phyloP scores from a whole-genome alignment of 2,888 invertebrate genomes.

The Synanthedon tipuliformis region DNA sequence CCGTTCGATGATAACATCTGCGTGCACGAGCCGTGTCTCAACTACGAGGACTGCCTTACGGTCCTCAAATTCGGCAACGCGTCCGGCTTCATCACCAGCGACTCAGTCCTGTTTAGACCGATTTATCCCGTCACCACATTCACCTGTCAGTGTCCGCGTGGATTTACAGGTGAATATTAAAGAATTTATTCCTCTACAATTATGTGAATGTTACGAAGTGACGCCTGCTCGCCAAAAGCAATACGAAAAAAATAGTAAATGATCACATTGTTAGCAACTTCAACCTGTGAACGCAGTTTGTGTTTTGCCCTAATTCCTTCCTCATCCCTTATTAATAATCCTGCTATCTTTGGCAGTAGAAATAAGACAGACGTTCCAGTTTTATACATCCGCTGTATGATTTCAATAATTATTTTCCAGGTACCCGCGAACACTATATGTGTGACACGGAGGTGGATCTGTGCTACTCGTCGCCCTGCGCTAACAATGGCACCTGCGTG shows the following conservation, averaged over 20 bases:
- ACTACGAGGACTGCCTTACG: conserved; percentile 92
- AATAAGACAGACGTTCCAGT: too few species aligned
- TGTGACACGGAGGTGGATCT: conserved; percentile 97
- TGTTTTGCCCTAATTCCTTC: too few species aligned
- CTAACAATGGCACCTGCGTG: conserved; percentile 86
- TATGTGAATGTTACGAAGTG: too few species aligned
- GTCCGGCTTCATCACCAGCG: conserved; percentile 88
- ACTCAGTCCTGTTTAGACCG: conserved; percentile 91
- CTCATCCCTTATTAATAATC: too few species aligned
- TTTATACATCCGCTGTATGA: too few species aligned
- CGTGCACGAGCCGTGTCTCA: conserved; percentile 93
- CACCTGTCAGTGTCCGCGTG: conserved; percentile 90
- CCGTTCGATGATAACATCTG: conserved; percentile 98
- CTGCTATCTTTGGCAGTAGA: too few species aligned
- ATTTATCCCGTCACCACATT: conserved; percentile 96
- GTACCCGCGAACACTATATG: conserved; percentile 88
- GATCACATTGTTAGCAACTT: too few species aligned
- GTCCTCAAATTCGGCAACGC: conserved; percentile 94
- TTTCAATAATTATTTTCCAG: conserved; percentile 35
- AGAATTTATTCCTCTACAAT: neutral
- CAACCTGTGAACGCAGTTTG: too few species aligned
- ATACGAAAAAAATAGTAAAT: too few species aligned
- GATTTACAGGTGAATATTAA: conserved; percentile 79
- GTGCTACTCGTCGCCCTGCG: conserved; percentile 95
- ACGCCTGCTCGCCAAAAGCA: too few species aligned